Base-by-base conservation (phyloP, 2,113 vertebrate genomes). In the Pollimyrus isidori region DNA sequence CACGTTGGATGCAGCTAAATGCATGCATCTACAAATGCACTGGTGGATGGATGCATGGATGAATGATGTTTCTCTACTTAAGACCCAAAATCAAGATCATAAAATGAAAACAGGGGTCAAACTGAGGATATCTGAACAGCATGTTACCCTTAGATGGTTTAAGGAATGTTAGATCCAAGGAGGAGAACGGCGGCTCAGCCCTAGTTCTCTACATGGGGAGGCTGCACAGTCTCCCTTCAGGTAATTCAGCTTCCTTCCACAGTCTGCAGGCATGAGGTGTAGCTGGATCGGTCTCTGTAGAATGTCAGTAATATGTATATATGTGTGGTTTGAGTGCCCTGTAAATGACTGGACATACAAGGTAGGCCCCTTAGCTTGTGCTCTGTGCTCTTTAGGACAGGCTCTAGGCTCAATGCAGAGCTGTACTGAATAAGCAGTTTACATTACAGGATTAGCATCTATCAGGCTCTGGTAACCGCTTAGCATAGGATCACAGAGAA, bases 21-120 rank as follows among this genome's bases (percentile, higher is more conserved):
- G 62, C 9, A 26, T 45, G 39, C 76, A 45, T 82, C 42, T 82
- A 82, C n/a, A 17, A 5, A 45, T 19, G 76, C 76, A 39, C 7
- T 82, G 76, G 21, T 7, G 5, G 13, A 39, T 82, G 76, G 13
- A 39, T 82, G 76, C 30, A 35, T 1, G 13, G 30, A 7, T 94
- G 91, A 91, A 92, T 91, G 90, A 92, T 92, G 90, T 91, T 91
- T 46, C 90, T 89, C 84, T 92, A 84, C 19, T 48, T 84, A n/a
- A 48, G 19, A 45, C 23, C 19, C 45, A 23, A 84, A 48, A 45
- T 84, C 7, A 21, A 84, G 7, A 46, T 94, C 90, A 89, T 90
- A 92, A 90, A 73, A 85, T 91, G 92, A 45, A 92, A 93, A 93
- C 88, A 86, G 88, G 87, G 89, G 92, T 92, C 89, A 9, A 50